These are phyloP conservation scores for Macrotis lagotis DNA, from an alignment of 2,113 vertebrate species.

Conservation along the genomic window DNA sequence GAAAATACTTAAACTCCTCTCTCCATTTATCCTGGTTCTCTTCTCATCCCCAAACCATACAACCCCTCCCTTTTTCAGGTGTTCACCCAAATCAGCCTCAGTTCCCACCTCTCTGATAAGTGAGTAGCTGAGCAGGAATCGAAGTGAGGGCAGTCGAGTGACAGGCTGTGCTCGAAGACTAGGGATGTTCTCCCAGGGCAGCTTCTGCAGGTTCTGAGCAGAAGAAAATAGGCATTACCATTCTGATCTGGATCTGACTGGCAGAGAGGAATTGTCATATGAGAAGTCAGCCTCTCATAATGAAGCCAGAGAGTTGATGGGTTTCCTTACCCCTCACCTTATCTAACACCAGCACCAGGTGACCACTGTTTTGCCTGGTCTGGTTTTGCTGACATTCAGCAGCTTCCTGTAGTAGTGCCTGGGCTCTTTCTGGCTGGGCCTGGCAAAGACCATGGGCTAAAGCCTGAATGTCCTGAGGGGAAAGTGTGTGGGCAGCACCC, in stretches of 20 bases:
- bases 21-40: too few species aligned
- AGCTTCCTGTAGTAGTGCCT: constrained; percentile 81
- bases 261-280: background rate
- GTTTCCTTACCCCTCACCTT: constrained; percentile 82
- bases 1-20: background rate
- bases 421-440: constrained; percentile 72
- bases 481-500: constrained; percentile 82
- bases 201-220: constrained; percentile 90
- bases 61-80: background rate
- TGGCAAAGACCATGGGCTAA: constrained; percentile 84
- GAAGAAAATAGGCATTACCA: constrained; percentile 3
- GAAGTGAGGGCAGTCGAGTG: constrained; percentile 91
- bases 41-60: background rate
- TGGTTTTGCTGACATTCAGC: constrained; percentile 71
- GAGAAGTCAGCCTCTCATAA: background rate
- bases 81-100: background rate
- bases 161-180: constrained; percentile 83
- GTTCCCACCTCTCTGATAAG: constrained; percentile 85
- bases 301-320: background rate
- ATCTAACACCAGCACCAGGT: constrained; percentile 92
- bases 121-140: constrained; percentile 88
- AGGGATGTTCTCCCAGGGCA: constrained; percentile 93
- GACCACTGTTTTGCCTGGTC: constrained; percentile 62
- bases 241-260: background rate
- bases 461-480: constrained; percentile 79